Evolutionary conservation across 2,888 invertebrate species (phyloP), one percentile per base, ranked within the genome.

Genomic region (Ophion ellenae): DNA sequence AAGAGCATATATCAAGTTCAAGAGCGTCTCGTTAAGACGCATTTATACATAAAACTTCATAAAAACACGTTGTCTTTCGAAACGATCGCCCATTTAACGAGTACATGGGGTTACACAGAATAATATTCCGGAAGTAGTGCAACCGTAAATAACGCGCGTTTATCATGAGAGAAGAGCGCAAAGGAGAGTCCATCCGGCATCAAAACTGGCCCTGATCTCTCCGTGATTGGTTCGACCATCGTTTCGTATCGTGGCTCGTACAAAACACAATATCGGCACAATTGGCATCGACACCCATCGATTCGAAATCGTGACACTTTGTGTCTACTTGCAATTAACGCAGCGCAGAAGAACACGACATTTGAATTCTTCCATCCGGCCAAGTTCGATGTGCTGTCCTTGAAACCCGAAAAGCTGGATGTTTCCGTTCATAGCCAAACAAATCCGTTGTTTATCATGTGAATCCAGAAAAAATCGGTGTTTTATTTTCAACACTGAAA

Each of bases 231-330:
- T 79, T 80, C 76, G 76, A 80, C 76, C 67, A 47, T 79, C 57
- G 70, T 71, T 66, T 71, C 53, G 82, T 75, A 77, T 76, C 76
- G 57, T 66, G 61, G 67, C 63, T 83, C 80, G 80, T 79, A 83
- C 73, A 73, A 85, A 85, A 83, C 79, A 85, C 82, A 83, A 85
- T 85, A 85, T 85, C 83, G 80, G 75, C 82, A 75, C 85, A 85
- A 82, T 80, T 83, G 82, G 85, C 76, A 61, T 47, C 61, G 67
- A 75, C 71, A 32, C 79, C 32, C 78, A 70, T 67, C 57, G 47
- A 17, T 70, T 47, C 82, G 53, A 47, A 53, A 11, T 20, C 28
- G 10, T 67, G 17, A 17, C 14, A 53, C 53, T 81, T n/a, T 36
- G 53, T 64, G 32, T 11, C 28, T n/a, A 17, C 32, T 77, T 36